Base-by-base conservation (phyloP, 2,888 invertebrate genomes). In the Ochlodes sylvanus region DNA sequence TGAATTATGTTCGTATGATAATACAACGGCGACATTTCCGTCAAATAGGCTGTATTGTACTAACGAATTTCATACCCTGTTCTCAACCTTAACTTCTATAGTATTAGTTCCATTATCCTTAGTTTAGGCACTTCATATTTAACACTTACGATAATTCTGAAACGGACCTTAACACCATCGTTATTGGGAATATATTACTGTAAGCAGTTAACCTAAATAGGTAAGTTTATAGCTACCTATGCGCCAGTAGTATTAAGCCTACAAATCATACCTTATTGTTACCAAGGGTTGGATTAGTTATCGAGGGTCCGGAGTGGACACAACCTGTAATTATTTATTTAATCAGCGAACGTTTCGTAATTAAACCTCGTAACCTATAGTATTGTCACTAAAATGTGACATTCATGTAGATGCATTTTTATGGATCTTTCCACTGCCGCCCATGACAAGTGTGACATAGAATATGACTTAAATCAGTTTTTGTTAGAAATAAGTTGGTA, bases 251-350 rank as follows among this genome's bases (percentile, higher is more conserved):
- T 41, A 47, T 55, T 61, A 61, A 61, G 47, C 54, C 19, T 61
- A 67, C 55, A 67, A 67, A 67, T 67, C 67, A 67, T 61, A 60
- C 54, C 44, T 34, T 67, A 61, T 67, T 67, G 66, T 67, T 67
- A 61, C 32, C 34, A 61, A 67, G 61, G 61, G 61, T 61, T 61
- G 61, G 67, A 61, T 61, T 61, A 61, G 61, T 67, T 67, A 66
- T 66, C 52, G 41, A 66, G 60, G 60, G 60, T 54, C 60, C 34
- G 60, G 32, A 66, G 54, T 44, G 60, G 65, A 54, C 60, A 44
- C 42, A 55, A 44, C 44, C 17, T 60, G 21, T 67, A 67, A 55
- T 67, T 67, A 67, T 67, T 61, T 54, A 54, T 54, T 54, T 61
- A 61, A 61, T 42, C 19, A 44, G 19, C 55, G n/a, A 55, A 47